A percentile compares a stretch with the other conserved stretches of the same genome.
phyloP scores from a whole-genome alignment of 2,888 invertebrate genomes.

The Thysanoteuthis rhombus region DNA sequence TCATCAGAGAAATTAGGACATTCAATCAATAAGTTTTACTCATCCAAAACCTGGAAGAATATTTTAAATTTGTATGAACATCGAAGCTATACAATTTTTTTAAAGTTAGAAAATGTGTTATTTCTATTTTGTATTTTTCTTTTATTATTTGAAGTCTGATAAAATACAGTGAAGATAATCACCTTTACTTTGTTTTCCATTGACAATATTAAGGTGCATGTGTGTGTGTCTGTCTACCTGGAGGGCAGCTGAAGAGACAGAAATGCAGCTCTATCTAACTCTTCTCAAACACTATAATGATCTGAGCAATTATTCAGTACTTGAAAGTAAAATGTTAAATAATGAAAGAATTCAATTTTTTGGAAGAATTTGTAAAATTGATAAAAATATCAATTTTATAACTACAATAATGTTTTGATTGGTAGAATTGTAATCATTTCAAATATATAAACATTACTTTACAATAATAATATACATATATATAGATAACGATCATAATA shows the following conservation, averaged over 20 bases:
- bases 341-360: neutral
- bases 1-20: no score
- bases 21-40: no score
- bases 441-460: neutral
- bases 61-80: no score
- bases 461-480: neutral
- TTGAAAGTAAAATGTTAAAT: neutral
- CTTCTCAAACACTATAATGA: neutral
- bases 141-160: no score
- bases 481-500: no score
- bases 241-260: neutral
- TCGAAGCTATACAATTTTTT: no score
- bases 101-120: no score
- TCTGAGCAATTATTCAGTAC: neutral
- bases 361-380: neutral
- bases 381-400: neutral
- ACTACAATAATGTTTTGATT: conserved; percentile 12
- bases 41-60: no score
- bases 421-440: neutral
- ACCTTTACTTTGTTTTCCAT: neutral
- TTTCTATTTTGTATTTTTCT: no score
- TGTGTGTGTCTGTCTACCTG: neutral
- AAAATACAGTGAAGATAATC: no score
- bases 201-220: neutral
- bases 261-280: neutral